A percentile compares a stretch with the other conserved stretches of the same genome.
Conservation (phyloP, 35 echinoderm and acorn worm genomes). For the Patiria miniata region DNA sequence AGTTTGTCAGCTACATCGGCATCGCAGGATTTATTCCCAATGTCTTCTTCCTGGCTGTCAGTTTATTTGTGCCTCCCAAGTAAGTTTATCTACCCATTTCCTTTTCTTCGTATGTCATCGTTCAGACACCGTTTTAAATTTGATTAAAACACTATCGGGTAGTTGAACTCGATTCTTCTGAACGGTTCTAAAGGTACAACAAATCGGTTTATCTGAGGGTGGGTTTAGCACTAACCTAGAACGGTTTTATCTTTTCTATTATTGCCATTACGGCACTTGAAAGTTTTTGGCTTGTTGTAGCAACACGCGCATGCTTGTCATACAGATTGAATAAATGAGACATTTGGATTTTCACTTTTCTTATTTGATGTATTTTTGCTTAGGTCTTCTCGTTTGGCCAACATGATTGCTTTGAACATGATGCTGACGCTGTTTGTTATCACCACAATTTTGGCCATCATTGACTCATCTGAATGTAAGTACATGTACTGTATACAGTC, state of each 20-base stretch:
- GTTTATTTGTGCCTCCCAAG: slow-evolving; percentile 92
- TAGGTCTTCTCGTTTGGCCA: slow-evolving; percentile 69
- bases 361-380: background rate
- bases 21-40: slow-evolving; percentile 86
- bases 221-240: too few relatives aligned
- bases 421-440: slow-evolving; percentile 88
- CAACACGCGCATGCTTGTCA: too few relatives aligned
- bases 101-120: slow-evolving; percentile 41
- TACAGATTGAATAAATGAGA: too few relatives aligned
- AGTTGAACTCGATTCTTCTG: too few relatives aligned
- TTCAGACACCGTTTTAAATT: slow-evolving; percentile 53
- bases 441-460: slow-evolving; percentile 80
- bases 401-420: slow-evolving; percentile 60
- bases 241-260: too few relatives aligned
- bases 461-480: slow-evolving; percentile 94
- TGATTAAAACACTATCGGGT: too few relatives aligned
- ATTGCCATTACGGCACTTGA: too few relatives aligned
- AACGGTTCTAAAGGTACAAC: background rate
- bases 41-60: slow-evolving; percentile 70
- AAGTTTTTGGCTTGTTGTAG: too few relatives aligned
- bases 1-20: slow-evolving; percentile 92
- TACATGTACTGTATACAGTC: background rate
- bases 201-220: background rate
- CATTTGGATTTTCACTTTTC: background rate
- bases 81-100: slow-evolving; percentile 46